Base-by-base conservation (phyloP, 2,888 invertebrate genomes). In the Anagyrus pseudococci region DNA sequence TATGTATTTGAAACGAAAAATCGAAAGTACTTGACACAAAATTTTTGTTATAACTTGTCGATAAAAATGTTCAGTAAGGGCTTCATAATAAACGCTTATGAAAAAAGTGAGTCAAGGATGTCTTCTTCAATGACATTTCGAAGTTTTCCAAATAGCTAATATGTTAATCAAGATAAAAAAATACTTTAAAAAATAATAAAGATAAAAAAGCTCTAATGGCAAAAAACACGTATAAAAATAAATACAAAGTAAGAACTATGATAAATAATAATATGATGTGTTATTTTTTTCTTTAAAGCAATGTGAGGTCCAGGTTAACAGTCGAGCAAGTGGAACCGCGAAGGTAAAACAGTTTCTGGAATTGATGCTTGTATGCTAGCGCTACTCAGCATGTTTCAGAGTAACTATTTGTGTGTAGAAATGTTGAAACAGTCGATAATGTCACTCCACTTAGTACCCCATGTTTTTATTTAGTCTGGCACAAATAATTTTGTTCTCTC, bases 261-360 rank as follows among this genome's bases (percentile, higher is more conserved):
- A 37, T 13, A 29, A 29, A 29, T 29, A 29, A 62, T 65, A 55
- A 67, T 70, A 52, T 54, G 23, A 19, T 58, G n/a, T 61, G 25
- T 71, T 74, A 69, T 71, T 71, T 71, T 72, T 75, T 69, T 70
- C 69, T 71, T 71, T 75, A 72, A 77, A 78, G 78, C 77, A 71
- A 72, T 58, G 52, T 68, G 70, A 72, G 72, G 71, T 71, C 69
- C 71, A 75, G 76, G 75, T 76, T 80, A 74, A 76, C 76, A 61
- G 75, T 78, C 71, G 78, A 78, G 70, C 70, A 72, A 70, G 69
- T 75, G 73, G 78, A 79, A 68, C 77, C 76, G 69, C 78, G 78
- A 75, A 80, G 79, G 80, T 80, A 80, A 80, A 74, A 57, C 70
- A 76, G 75, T 58, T 50, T 49, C 37, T 58, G 10, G 20, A 50